These are phyloP conservation scores for Diloba caeruleocephala DNA, from an alignment of 2,888 invertebrate species.

Conservation along the genomic window DNA sequence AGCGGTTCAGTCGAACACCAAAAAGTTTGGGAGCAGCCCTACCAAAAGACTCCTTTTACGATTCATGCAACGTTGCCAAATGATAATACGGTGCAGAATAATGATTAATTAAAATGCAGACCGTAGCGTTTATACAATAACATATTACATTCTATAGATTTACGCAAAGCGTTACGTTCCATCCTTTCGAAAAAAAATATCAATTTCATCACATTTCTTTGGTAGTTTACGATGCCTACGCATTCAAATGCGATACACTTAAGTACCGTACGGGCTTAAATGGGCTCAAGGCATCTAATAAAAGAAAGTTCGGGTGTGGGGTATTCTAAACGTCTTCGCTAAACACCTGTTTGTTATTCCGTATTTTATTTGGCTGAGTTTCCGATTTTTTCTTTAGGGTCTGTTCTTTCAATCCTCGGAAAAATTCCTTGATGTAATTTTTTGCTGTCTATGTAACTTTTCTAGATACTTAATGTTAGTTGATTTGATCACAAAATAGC, in stretches of 20 bases:
- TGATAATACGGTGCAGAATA: slow-evolving; percentile 26
- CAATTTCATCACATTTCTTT: slow-evolving; percentile 59
- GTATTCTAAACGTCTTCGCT: slow-evolving; percentile 55
- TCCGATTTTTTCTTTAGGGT: slow-evolving; percentile 38
- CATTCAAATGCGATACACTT: slow-evolving; percentile 60
- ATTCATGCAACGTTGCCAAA: slow-evolving; percentile 51
- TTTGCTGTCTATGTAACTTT: slow-evolving; percentile 24
- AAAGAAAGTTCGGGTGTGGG: slow-evolving; percentile 57
- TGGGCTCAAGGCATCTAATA: slow-evolving; percentile 66
- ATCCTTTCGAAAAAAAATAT: slow-evolving; percentile 53
- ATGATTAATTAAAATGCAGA: slow-evolving; percentile 46
- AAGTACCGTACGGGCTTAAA: slow-evolving; percentile 59
- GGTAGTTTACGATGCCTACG: slow-evolving; percentile 58
- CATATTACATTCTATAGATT: slow-evolving; percentile 38
- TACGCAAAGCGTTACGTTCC: slow-evolving; percentile 16
- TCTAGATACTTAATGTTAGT: slow-evolving; percentile 33
- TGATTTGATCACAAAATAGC: slow-evolving; percentile 38
- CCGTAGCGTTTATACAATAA: slow-evolving; percentile 35
- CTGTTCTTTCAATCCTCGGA: slow-evolving; percentile 45
- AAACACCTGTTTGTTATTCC: slow-evolving; percentile 67
- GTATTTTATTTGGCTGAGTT: slow-evolving; percentile 52
- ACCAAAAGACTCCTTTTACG: slow-evolving; percentile 26
- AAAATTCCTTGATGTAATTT: slow-evolving; percentile 35
- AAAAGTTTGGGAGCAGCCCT: slow-evolving; percentile 31
- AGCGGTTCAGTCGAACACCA: slow-evolving; percentile 22